Evolutionary conservation across 2,888 invertebrate species (phyloP), one percentile per base, ranked within the genome.

Genomic region (Yponomeuta cagnagella): DNA sequence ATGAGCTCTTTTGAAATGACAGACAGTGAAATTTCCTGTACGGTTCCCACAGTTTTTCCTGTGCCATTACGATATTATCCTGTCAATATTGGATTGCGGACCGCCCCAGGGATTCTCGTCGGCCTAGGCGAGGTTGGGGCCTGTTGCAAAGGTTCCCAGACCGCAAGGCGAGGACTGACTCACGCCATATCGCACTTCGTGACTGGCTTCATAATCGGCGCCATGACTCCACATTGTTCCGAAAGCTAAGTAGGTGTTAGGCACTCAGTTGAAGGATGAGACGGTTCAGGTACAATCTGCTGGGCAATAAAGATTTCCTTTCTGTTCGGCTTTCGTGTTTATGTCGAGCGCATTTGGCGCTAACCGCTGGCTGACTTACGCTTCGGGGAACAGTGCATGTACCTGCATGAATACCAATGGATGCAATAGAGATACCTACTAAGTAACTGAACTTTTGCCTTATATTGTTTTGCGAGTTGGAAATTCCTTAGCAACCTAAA

Each of bases 81-180:
- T 68, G 68, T 48, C 68, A 68, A 68, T 68, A 68, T 68, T 68
- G 23, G 48, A 23, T 37, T 68, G 23, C 48, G 48, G 68, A 15
- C 23, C 10, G 68, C 68, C 68, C 6, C 48, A 43, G 68, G 68
- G 23, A 3, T 48, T 43, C 10, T 30, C 31, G 30, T 65, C 65
- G 31, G 30, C 9, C 52, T 65, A 65, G 30, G 52, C 52, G 12
- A 31, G 65, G 23, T 65, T 43, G 30, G 9, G 52, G 52, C 68
- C 30, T 30, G 52, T 71, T 70, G 72, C 70, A 23, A 65, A 72
- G 69, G 15, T 72, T 72, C 72, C 70, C 72, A 72, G 72, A 71
- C 71, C 72, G 58, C 70, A 63, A 63, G 71, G 70, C 43, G 63
- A 71, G 58, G 48, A 48, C 66, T 70, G 70, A 70, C 58, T 72